A percentile compares a stretch with the other conserved stretches of the same genome.
Conservation (phyloP, 2,888 invertebrate species). For the Chrysina gloriosa region DNA sequence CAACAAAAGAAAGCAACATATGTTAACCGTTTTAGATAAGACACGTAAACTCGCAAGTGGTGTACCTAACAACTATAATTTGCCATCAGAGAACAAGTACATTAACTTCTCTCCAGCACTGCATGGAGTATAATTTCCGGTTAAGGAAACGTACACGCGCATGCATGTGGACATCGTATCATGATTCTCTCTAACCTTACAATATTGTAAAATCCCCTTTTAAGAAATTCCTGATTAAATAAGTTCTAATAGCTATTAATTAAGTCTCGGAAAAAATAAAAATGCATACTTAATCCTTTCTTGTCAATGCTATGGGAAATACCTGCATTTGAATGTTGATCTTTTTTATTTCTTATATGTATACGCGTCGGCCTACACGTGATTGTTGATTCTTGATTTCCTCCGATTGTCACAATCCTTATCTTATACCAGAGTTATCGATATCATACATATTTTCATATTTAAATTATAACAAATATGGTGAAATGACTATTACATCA, state of each 20-base stretch:
- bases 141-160: background rate
- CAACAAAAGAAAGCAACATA: slow-evolving; percentile 20
- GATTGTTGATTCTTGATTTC: background rate
- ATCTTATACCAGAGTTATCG: too few species aligned
- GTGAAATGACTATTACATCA: too few species aligned
- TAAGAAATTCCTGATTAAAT: background rate
- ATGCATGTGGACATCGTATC: background rate
- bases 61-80: slow-evolving; percentile 25
- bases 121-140: slow-evolving; percentile 2
- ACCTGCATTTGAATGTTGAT: background rate
- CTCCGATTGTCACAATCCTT: too few species aligned
- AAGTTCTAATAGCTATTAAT: background rate
- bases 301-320: background rate
- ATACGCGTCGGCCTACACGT: background rate
- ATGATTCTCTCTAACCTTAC: background rate
- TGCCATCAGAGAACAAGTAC: background rate
- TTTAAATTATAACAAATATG: too few species aligned
- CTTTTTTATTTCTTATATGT: background rate
- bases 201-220: background rate
- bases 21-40: slow-evolving; percentile 28
- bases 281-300: background rate
- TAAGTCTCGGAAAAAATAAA: background rate
- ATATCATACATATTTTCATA: too few species aligned
- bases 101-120: slow-evolving; percentile 18
- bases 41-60: slow-evolving; percentile 23